Conservation (phyloP, 2,113 vertebrate species). For the Scatophagus argus region DNA sequence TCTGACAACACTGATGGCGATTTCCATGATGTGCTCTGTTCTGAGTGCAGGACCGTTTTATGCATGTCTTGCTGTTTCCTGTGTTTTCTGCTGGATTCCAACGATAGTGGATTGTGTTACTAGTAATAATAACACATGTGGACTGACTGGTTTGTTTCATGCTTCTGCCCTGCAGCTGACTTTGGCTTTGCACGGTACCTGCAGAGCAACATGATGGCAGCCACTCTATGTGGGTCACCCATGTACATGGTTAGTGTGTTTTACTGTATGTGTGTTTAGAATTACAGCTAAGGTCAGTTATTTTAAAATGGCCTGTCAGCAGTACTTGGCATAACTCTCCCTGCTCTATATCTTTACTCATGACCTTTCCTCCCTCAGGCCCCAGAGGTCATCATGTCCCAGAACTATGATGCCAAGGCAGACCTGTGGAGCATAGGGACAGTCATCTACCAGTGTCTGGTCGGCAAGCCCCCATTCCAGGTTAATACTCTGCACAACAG, state of each 20-base stretch:
- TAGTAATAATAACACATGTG: conserved; percentile 52
- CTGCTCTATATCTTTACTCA: conserved; percentile 3
- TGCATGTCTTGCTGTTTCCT: conserved; percentile 4
- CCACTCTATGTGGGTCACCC: conserved; percentile 95
- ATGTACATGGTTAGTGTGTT: conserved; percentile 96
- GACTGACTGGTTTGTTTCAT: conserved; percentile 18
- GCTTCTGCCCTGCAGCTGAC: conserved; percentile 88
- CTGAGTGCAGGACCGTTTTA: not conserved
- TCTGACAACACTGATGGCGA: not conserved
- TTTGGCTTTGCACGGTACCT: conserved; percentile 98
- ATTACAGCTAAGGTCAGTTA: not conserved
- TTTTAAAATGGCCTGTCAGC: not conserved
- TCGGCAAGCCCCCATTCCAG: conserved; percentile 99
- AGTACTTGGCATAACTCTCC: not conserved
- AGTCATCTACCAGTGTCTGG: conserved; percentile 97
- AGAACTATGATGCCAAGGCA: conserved; percentile 97
- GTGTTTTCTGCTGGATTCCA: conserved; percentile 17
- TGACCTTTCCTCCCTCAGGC: conserved; percentile 83
- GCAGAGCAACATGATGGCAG: conserved; percentile 99
- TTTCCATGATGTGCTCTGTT: not conserved
- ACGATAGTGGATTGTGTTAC: conserved; percentile 32
- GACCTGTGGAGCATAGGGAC: conserved; percentile 99
- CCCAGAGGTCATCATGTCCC: conserved; percentile 99
- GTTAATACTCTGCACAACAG: conserved; percentile 70
- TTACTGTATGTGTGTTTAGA: conserved; percentile 6